These are phyloP conservation scores for Idaea straminata DNA, from an alignment of 2,888 invertebrate species.

Conservation along the genomic window DNA sequence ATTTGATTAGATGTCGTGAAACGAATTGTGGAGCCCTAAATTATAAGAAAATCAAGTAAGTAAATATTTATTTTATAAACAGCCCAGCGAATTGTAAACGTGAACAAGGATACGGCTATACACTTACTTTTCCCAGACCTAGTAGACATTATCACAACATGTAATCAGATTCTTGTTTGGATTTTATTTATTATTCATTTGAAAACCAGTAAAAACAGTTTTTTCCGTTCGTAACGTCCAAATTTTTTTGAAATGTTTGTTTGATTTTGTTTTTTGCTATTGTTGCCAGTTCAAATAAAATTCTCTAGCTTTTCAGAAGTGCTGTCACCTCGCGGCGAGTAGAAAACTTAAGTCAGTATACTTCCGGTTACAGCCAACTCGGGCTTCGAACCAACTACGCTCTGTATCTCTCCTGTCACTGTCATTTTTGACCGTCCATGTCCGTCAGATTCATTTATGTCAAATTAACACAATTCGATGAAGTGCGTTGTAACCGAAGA, in stretches of 20 bases:
- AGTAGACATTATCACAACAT: constrained; percentile 56
- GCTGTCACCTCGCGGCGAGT: not conserved
- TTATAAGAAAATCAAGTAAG: constrained; percentile 25
- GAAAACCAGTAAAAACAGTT: not conserved
- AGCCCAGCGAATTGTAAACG: not conserved
- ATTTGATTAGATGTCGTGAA: constrained; percentile 32
- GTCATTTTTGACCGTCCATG: not conserved
- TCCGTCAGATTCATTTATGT: constrained; percentile 9
- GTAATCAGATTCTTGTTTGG: not conserved
- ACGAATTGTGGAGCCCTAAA: constrained; percentile 56
- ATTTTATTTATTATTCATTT: not conserved
- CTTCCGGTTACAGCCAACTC: too few relatives aligned
- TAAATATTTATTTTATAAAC: constrained; percentile 1
- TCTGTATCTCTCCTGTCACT: not conserved
- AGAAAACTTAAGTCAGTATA: not conserved
- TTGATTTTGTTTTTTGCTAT: not conserved
- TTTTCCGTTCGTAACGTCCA: constrained; percentile 36
- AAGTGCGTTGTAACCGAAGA: constrained; percentile 17
- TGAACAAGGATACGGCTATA: not conserved
- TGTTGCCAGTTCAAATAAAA: not conserved
- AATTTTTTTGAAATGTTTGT: constrained; percentile 33
- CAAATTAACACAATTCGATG: constrained; percentile 25
- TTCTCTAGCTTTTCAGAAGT: not conserved
- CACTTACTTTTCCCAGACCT: constrained; percentile 71
- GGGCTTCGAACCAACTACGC: too few relatives aligned